These are phyloP conservation scores for Bolinopsis microptera DNA, from an alignment of 37 sponge, comb jelly and placozoan species.

Conservation along the genomic window DNA sequence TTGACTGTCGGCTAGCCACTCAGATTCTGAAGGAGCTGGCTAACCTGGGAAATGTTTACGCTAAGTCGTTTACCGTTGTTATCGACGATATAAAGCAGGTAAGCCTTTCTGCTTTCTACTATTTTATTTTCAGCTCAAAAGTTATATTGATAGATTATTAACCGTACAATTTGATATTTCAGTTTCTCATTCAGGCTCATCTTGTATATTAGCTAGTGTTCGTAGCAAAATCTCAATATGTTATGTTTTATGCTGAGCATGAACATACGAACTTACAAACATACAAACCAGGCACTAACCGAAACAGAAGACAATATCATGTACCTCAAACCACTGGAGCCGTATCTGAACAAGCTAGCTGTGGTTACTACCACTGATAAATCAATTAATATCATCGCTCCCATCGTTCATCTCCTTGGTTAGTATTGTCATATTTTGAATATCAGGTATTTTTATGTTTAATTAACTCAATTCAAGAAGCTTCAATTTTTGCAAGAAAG, in stretches of 20 bases:
- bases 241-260: too few relatives aligned
- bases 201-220: too few relatives aligned
- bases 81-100: constrained; percentile 34
- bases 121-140: neutral
- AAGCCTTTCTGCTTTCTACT: neutral
- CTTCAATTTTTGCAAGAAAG: too few relatives aligned
- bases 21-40: constrained; percentile 71
- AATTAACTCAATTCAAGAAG: too few relatives aligned
- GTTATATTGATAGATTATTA: too few relatives aligned
- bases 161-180: too few relatives aligned
- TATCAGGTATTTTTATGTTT: too few relatives aligned
- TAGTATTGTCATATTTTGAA: too few relatives aligned
- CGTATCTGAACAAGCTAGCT: constrained; percentile 28
- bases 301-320: constrained; percentile 59
- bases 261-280: too few relatives aligned
- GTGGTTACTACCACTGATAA: constrained; percentile 16
- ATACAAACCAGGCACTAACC: constrained; percentile 5
- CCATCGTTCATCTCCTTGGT: constrained; percentile 51
- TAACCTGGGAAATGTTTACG: constrained; percentile 43
- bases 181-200: too few relatives aligned
- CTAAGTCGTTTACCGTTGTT: neutral
- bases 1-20: constrained; percentile 71
- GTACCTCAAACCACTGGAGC: constrained; percentile 26
- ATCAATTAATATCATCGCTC: constrained; percentile 9
- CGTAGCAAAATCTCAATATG: too few relatives aligned